A percentile compares a stretch with the other conserved stretches of the same genome.
phyloP scores from a whole-genome alignment of 2,113 vertebrate genomes.

The Merops nubicus region DNA sequence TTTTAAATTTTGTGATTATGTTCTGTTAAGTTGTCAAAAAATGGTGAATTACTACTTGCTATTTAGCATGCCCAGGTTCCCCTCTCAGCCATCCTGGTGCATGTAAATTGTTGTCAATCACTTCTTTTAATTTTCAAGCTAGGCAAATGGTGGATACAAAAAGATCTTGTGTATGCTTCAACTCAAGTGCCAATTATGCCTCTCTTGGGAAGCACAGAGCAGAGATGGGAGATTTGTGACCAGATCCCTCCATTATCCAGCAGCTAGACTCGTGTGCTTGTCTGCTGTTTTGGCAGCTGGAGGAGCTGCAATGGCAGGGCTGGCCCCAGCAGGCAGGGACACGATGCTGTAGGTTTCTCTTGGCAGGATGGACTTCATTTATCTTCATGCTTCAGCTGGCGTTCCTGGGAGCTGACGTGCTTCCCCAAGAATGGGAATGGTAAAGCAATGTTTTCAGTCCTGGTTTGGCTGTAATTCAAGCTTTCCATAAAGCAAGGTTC shows the following conservation, averaged over 20 bases:
- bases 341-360: background rate
- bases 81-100: background rate
- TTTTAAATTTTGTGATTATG: background rate
- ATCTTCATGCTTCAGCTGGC: background rate
- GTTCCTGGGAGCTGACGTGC: fast-evolving
- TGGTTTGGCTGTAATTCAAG: background rate
- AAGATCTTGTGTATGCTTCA: background rate
- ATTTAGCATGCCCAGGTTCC: background rate
- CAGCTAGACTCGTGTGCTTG: fast-evolving
- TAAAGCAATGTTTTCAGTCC: background rate
- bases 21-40: background rate
- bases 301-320: background rate
- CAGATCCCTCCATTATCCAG: fast-evolving
- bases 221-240: fast-evolving
- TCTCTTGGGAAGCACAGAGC: fast-evolving
- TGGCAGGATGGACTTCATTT: background rate
- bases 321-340: background rate
- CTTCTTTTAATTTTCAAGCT: background rate
- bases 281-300: background rate
- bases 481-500: background rate
- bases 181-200: fast-evolving
- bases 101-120: background rate
- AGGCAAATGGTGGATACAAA: background rate
- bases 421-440: background rate
- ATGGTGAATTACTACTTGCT: background rate